Evolutionary conservation across 2,797 vertebrate species (phyloP).

Genomic region (Clarias platycephalus): DNA sequence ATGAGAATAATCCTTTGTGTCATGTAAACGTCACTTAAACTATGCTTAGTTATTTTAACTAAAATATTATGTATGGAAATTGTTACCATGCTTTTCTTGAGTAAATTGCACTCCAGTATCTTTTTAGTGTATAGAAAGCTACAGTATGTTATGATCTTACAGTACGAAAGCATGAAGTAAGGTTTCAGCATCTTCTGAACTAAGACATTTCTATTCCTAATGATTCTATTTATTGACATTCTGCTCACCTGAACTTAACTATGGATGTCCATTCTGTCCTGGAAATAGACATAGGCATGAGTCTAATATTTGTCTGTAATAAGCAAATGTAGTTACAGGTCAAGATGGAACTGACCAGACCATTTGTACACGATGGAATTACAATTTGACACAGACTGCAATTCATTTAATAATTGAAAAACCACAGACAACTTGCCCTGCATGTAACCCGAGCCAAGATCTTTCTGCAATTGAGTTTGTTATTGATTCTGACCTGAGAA

Average conservation of each 20-base stretch:
- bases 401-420: constrained; percentile 19
- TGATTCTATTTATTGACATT: not conserved
- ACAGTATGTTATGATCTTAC: not conserved
- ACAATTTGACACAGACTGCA: constrained; percentile 25
- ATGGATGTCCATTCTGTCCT: not conserved
- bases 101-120: not conserved
- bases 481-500: constrained; percentile 19
- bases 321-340: constrained; percentile 28
- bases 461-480: constrained; percentile 9
- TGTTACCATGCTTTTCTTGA: not conserved
- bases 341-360: not conserved
- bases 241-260: not conserved
- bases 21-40: not conserved
- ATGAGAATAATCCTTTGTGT: not conserved
- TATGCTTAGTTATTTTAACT: too few species aligned
- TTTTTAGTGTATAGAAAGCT: not conserved
- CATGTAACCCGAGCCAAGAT: not conserved
- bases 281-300: not conserved
- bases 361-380: constrained; percentile 19
- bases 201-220: not conserved
- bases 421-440: not conserved
- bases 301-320: constrained; percentile 35
- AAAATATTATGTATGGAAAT: too few species aligned
- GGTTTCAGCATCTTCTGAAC: not conserved
- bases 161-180: not conserved